Evolutionary conservation across 2,888 invertebrate genomes (phyloP).

Genomic region (Ormia ochracea): DNA sequence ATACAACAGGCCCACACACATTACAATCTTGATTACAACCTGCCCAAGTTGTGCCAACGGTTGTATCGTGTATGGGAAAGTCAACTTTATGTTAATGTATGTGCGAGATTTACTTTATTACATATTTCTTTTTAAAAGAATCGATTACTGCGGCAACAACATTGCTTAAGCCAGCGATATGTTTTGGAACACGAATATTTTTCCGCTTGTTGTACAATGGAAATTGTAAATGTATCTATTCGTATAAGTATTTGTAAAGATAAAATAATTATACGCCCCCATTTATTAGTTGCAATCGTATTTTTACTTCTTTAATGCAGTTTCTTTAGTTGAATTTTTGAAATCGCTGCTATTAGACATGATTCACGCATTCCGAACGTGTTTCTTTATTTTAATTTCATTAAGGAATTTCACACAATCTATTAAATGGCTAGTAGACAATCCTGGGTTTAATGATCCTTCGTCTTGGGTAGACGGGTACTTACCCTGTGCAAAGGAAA

Average conservation of each 20-base stretch:
- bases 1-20: too few relatives aligned
- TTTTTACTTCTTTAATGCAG: neutral
- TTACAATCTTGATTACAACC: too few relatives aligned
- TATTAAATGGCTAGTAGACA: constrained; percentile 69
- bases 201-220: too few relatives aligned
- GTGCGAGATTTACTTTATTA: too few relatives aligned
- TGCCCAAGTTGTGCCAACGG: too few relatives aligned
- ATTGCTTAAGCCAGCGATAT: too few relatives aligned
- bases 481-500: constrained; percentile 71
- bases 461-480: constrained; percentile 69
- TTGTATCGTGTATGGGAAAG: too few relatives aligned
- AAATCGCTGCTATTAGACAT: constrained; percentile 23
- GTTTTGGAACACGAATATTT: too few relatives aligned
- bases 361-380: neutral
- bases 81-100: too few relatives aligned
- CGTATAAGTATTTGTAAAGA: constrained; percentile 9
- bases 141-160: too few relatives aligned
- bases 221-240: neutral
- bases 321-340: constrained; percentile 35
- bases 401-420: constrained; percentile 26
- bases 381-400: constrained; percentile 10
- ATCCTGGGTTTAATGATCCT: constrained; percentile 67
- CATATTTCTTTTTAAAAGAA: too few relatives aligned
- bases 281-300: neutral
- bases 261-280: constrained; percentile 44